Evolutionary conservation across 2,888 invertebrate species (phyloP).

Genomic region (Caenorhabditis doughertyi): DNA sequence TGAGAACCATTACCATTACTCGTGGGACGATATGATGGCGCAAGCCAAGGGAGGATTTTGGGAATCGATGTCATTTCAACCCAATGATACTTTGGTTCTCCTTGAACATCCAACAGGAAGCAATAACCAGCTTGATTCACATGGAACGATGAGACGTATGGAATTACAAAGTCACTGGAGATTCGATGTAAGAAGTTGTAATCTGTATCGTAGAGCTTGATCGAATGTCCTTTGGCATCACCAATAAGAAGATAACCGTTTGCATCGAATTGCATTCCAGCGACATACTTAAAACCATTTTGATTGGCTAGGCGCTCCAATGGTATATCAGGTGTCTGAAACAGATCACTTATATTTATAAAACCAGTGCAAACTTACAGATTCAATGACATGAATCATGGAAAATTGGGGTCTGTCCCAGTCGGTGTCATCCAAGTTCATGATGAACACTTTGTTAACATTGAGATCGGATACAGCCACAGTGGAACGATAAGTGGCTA

Average conservation of each 20-base stretch:
- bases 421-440: constrained; percentile 29
- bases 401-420: constrained; percentile 16
- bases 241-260: constrained; percentile 50
- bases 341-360: too few relatives aligned
- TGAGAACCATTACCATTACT: too few relatives aligned
- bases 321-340: neutral
- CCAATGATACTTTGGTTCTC: neutral
- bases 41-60: constrained; percentile 6
- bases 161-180: constrained; percentile 38
- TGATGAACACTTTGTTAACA: constrained; percentile 36
- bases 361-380: constrained; percentile 25
- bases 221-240: constrained; percentile 52
- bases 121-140: constrained; percentile 22
- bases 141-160: constrained; percentile 49
- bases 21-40: too few relatives aligned
- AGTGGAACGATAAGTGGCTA: constrained; percentile 27
- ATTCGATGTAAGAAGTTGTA: constrained; percentile 44
- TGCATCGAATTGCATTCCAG: constrained; percentile 50
- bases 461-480: constrained; percentile 54
- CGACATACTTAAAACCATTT: constrained; percentile 24
- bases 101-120: constrained; percentile 25
- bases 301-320: neutral
- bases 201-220: constrained; percentile 31
- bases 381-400: neutral
- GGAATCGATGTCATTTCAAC: neutral